Conservation (phyloP, 2,113 vertebrate genomes). For the Malurus melanocephalus region DNA sequence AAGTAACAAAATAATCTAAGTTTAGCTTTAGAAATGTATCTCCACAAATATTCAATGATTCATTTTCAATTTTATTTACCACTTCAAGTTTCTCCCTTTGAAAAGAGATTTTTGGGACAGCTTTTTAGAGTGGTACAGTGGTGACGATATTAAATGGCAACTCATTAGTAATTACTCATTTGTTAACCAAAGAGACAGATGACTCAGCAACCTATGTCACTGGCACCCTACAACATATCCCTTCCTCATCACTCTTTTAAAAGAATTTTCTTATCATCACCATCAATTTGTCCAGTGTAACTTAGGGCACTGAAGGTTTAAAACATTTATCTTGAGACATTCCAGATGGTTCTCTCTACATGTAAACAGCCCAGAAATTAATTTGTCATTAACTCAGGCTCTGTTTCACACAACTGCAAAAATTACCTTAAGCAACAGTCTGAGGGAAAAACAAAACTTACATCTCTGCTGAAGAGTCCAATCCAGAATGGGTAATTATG, state of each 20-base stretch:
- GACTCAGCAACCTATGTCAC: background rate
- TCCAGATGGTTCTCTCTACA: background rate
- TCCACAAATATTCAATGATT: background rate
- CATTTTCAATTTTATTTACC: background rate
- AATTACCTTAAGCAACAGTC: background rate
- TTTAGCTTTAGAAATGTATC: background rate
- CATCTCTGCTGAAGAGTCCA: constrained; percentile 88
- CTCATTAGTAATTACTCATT: background rate
- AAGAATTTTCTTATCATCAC: background rate
- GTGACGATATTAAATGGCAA: background rate
- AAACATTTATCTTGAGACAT: background rate
- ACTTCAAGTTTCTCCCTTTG: background rate
- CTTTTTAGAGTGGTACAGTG: background rate
- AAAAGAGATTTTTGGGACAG: background rate
- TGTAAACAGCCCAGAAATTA: background rate
- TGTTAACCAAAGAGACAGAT: background rate
- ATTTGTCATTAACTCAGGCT: background rate
- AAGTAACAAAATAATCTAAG: background rate
- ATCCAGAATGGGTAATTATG: constrained; percentile 83
- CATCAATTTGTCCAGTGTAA: background rate
- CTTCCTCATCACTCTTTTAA: background rate
- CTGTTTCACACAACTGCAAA: background rate
- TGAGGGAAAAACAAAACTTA: constrained; percentile 64
- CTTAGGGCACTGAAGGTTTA: background rate
- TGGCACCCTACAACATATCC: background rate